Conservation (phyloP, 2,797 vertebrate genomes). For the Tapirus indicus region DNA sequence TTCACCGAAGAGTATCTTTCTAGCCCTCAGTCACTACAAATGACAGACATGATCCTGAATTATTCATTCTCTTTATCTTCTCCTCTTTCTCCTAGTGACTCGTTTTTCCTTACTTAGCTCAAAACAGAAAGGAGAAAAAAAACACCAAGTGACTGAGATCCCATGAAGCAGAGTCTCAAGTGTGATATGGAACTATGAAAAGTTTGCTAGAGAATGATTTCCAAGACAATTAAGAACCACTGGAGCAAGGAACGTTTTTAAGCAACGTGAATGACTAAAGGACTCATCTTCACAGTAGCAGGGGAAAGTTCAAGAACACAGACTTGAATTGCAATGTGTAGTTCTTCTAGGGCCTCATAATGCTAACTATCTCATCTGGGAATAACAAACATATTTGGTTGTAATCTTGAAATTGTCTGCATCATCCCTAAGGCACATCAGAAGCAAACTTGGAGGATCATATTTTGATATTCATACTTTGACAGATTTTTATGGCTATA, state of each 20-base stretch:
- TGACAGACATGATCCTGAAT: constrained; percentile 77
- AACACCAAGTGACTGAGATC: constrained; percentile 51
- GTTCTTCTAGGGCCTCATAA: constrained; percentile 81
- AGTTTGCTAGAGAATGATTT: constrained; percentile 72
- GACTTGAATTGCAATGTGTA: constrained; percentile 74
- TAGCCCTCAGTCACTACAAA: constrained; percentile 73
- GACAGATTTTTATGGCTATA: constrained; percentile 45
- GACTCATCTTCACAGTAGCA: constrained; percentile 51
- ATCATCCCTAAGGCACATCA: constrained; percentile 44
- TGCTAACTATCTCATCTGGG: constrained; percentile 78
- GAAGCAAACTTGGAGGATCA: constrained; percentile 65
- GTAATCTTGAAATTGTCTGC: constrained; percentile 51
- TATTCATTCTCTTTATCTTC: constrained; percentile 48
- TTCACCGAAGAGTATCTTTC: constrained; percentile 70
- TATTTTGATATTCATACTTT: constrained; percentile 41
- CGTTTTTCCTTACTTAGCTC: constrained; percentile 50
- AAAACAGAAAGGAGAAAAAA: constrained; percentile 41
- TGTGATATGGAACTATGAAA: constrained; percentile 70
- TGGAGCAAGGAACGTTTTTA: constrained; percentile 21
- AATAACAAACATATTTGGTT: constrained; percentile 49
- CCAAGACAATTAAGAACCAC: constrained; percentile 80
- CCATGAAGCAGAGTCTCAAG: background rate
- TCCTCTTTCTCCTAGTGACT: constrained; percentile 46
- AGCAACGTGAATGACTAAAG: constrained; percentile 36
- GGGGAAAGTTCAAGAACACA: constrained; percentile 39